Percentiles rank a stretch among this genome's conserved stretches.
Evolutionary conservation across 2,888 invertebrate genomes (phyloP).

Genomic region (Cepaea hortensis): DNA sequence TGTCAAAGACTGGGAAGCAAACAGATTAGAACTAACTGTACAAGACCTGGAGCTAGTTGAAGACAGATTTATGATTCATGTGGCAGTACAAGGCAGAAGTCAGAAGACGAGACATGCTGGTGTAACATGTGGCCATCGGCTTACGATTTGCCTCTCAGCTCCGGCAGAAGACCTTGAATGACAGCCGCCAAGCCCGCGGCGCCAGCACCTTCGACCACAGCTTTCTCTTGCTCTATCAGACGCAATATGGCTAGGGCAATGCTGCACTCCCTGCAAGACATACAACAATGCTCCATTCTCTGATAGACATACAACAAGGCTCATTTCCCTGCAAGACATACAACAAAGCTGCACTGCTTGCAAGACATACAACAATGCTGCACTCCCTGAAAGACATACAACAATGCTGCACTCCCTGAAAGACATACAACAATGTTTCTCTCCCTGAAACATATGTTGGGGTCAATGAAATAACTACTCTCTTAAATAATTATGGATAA

Average conservation of each 20-base stretch:
- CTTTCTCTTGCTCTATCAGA: slow-evolving; percentile 89
- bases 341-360: no score
- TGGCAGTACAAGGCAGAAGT: background rate
- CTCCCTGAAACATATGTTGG: no score
- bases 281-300: background rate
- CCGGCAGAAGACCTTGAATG: slow-evolving; percentile 86
- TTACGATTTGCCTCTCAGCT: slow-evolving; percentile 87
- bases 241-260: slow-evolving; percentile 88
- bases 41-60: no score
- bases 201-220: slow-evolving; percentile 93
- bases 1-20: no score
- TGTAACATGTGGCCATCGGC: slow-evolving; percentile 39
- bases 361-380: slow-evolving; percentile 84
- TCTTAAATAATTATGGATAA: no score
- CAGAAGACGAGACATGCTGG: background rate
- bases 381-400: slow-evolving; percentile 78
- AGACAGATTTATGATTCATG: no score
- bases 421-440: background rate
- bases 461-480: no score
- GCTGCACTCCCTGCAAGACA: slow-evolving; percentile 81
- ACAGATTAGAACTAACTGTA: no score
- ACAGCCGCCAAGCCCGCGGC: slow-evolving; percentile 90
- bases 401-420: background rate
- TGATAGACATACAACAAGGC: no score
- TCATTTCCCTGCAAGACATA: no score